Evolutionary conservation across 37 sponge, comb jelly and placozoan genomes (phyloP).

Genomic region (Trichoplax adhaerens): DNA sequence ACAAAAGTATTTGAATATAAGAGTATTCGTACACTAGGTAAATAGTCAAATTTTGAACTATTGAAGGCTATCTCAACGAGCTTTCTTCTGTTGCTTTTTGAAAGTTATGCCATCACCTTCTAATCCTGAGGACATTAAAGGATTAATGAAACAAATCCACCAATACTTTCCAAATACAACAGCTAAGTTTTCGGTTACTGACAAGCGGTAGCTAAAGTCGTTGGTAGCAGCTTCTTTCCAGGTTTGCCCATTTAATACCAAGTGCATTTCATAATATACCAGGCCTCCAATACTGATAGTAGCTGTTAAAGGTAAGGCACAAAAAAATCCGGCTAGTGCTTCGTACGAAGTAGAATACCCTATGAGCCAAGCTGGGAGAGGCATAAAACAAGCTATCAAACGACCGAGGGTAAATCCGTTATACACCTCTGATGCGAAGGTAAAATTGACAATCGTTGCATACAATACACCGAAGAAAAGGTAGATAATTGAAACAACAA

Average conservation of each 20-base stretch:
- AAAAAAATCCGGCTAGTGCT: conserved; percentile 18
- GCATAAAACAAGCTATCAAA: conserved; percentile 34
- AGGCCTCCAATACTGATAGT: conserved; percentile 11
- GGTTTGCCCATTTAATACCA: conserved; percentile 39
- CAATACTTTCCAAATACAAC: conserved; percentile 41
- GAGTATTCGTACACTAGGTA: too few relatives aligned
- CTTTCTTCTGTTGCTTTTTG: too few relatives aligned
- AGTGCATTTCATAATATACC: conserved; percentile 21
- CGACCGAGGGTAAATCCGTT: conserved; percentile 26
- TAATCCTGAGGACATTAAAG: conserved; percentile 49
- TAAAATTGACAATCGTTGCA: conserved; percentile 27
- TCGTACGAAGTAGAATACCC: conserved; percentile 26
- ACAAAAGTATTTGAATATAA: too few relatives aligned
- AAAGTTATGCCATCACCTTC: conserved; percentile 27
- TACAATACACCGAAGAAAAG: conserved; percentile 18
- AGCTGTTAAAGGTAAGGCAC: conserved; percentile 25
- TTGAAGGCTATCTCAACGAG: too few relatives aligned
- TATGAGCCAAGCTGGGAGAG: conserved; percentile 35
- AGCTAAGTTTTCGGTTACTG: conserved; percentile 11
- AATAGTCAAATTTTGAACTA: too few relatives aligned
- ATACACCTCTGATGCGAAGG: conserved; percentile 2
- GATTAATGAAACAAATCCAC: conserved; percentile 49
- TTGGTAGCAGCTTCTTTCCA: conserved; percentile 26
- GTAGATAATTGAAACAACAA: conserved; percentile 45
- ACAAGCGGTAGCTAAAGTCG: conserved; percentile 8